Percentiles rank a stretch among this genome's conserved stretches.
Conservation (phyloP, 2,797 vertebrate species). For the Siniperca scherzeri region DNA sequence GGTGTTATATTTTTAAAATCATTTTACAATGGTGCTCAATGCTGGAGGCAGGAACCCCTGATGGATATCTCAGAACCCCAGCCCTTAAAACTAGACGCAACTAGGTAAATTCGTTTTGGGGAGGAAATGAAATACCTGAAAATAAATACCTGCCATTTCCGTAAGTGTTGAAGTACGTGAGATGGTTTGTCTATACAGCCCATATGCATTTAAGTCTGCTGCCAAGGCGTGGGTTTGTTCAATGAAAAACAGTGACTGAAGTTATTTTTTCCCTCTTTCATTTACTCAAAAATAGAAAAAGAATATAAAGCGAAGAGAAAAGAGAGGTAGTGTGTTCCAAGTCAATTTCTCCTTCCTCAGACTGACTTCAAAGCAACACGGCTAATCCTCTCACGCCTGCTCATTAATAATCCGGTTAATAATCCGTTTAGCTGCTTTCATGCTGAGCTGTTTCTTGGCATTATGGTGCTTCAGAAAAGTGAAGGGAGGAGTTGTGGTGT, state of each 20-base stretch:
- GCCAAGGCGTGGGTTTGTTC: constrained; percentile 26
- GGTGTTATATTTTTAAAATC: background rate
- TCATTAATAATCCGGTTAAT: constrained; percentile 87
- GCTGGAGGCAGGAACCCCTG: background rate
- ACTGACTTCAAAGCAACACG: constrained; percentile 85
- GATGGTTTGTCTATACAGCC: background rate
- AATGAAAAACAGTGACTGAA: constrained; percentile 19
- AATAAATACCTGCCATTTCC: constrained; percentile 12
- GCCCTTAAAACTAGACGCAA: background rate
- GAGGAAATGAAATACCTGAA: background rate
- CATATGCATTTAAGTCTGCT: background rate
- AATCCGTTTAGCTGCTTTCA: constrained; percentile 86
- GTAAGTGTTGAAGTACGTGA: background rate
- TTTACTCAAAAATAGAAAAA: constrained; percentile 61
- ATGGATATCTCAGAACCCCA: background rate
- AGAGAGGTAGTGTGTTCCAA: constrained; percentile 67
- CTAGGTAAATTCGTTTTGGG: background rate
- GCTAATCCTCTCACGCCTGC: constrained; percentile 84
- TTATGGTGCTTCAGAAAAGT: constrained; percentile 68
- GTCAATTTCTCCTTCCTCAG: constrained; percentile 76
- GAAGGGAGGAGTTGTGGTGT: constrained; percentile 55
- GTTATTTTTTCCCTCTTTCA: constrained; percentile 15
- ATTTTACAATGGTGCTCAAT: background rate
- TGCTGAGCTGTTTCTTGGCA: constrained; percentile 79
- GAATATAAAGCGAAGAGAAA: constrained; percentile 11